Conservation (phyloP, 2,797 vertebrate species). For the Hydrophis major region DNA sequence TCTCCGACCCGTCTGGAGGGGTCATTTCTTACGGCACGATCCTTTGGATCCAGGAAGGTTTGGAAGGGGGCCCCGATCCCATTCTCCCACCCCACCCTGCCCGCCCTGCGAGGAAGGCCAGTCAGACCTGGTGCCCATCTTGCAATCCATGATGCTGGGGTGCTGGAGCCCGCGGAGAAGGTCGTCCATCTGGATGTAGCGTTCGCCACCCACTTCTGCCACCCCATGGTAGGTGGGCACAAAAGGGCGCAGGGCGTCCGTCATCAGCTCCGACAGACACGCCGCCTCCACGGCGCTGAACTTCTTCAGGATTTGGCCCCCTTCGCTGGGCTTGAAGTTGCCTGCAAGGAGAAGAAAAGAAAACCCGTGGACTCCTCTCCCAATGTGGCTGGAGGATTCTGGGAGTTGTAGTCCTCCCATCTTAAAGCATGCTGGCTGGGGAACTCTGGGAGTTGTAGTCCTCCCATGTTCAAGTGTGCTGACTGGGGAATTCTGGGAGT, state of each 20-base stretch:
- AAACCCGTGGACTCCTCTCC: not conserved
- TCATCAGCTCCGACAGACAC: conserved; percentile 82
- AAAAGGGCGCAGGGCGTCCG: conserved; percentile 76
- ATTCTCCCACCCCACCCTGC: not conserved
- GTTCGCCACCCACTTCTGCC: conserved; percentile 74
- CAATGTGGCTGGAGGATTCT: not conserved
- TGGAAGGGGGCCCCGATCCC: not conserved
- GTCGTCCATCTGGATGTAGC: conserved; percentile 86
- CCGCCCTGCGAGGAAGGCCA: fast-evolving
- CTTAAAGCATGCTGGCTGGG: not conserved
- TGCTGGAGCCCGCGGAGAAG: conserved; percentile 79
- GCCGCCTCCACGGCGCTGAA: conserved; percentile 79
- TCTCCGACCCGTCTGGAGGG: no score
- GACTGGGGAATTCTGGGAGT: not conserved
- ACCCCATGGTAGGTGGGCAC: conserved; percentile 83
- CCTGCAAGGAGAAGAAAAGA: conserved; percentile 50
- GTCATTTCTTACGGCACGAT: no score
- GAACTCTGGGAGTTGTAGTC: not conserved
- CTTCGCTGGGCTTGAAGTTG: conserved; percentile 81
- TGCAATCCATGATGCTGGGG: conserved; percentile 91
- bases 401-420: not conserved
- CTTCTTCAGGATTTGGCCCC: conserved; percentile 85
- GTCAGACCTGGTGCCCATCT: conserved; percentile 86
- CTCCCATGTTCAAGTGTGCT: not conserved
- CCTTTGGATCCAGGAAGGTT: no score